These are phyloP conservation scores for Cabera pusaria DNA, from an alignment of 2,888 invertebrate genomes.

Conservation along the genomic window DNA sequence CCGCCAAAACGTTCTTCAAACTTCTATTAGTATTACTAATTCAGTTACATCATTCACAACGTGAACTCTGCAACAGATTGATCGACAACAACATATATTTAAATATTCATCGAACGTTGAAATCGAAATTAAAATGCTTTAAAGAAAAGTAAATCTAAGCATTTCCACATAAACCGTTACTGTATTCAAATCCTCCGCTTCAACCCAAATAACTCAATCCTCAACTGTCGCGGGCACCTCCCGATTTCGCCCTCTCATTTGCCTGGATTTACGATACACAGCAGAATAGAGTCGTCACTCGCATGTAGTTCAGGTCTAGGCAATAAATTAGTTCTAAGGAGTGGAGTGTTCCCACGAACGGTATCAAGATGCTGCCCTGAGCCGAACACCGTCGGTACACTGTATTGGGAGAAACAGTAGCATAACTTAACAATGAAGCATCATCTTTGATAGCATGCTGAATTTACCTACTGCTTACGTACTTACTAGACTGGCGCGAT, in stretches of 20 bases:
- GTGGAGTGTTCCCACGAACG: constrained; percentile 76
- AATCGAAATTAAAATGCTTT: too few species aligned
- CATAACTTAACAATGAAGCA: too few species aligned
- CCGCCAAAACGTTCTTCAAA: too few species aligned
- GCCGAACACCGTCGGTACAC: constrained; percentile 51
- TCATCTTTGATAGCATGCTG: too few species aligned
- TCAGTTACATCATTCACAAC: too few species aligned
- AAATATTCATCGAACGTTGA: too few species aligned
- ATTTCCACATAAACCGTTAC: neutral
- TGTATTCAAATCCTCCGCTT: neutral
- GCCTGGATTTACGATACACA: constrained; percentile 57
- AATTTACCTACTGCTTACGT: too few species aligned
- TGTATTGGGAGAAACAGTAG: constrained; percentile 8
- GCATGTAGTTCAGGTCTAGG: constrained; percentile 67
- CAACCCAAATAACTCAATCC: constrained; percentile 9
- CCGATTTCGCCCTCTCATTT: constrained; percentile 50
- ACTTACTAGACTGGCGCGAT: too few species aligned
- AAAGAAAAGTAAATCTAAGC: too few species aligned
- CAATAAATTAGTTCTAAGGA: constrained; percentile 73
- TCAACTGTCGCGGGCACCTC: constrained; percentile 19
- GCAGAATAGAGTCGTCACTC: constrained; percentile 76
- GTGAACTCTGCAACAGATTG: too few species aligned
- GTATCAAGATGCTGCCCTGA: constrained; percentile 75
- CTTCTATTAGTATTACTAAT: too few species aligned
- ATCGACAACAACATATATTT: too few species aligned